Evolutionary conservation across 2,113 vertebrate species (phyloP), one percentile per base, ranked within the genome.

Genomic region (Anoplopoma fimbria): DNA sequence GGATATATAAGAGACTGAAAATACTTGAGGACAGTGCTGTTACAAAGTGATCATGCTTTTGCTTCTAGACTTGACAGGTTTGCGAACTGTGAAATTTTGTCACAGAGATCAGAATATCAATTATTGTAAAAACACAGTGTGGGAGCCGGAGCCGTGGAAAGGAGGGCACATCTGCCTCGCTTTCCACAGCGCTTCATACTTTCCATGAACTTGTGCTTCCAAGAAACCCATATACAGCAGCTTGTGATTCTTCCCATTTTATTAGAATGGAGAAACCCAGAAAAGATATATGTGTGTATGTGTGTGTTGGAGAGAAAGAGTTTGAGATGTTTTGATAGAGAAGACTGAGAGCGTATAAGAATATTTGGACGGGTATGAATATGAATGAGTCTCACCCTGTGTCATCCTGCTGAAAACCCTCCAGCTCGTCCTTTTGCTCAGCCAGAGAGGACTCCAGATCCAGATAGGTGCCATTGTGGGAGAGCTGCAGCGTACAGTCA

Each of bases 401-500:
- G 88, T 97, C 92, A 4, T 97, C 97, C 40, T 97, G 96, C 88
- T 97, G 97, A 91, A 99, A 99, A 14, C 97, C 97, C 92, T 99
- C 97, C 88, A 99, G 80, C 79, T 99, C 97, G 57, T 99, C 97
- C 82, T 95, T 95, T 69, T 99, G 98, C 89, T 99, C 98, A 0
- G 96, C 96, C 90, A 99, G 92, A 0, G 97, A 97, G 2, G 97
- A 97, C 92, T 99, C 98, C 95, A 99, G 94, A 91, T 99, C 98
- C 95, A 99, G 92, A 93, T 99, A 99, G 81, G 96, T 96, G 75
- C 97, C 97, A 47, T 96, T 99, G 93, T 99, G 97, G 74, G 98
- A 99, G 8, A 99, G 91, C 83, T 99, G 98, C 60, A 99, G 95
- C 0, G 97, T 91, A 63, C 98, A 99, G 93, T 99, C 98, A 84